A percentile compares a stretch with the other conserved stretches of the same genome.
These are phyloP conservation scores for Spinus pinus DNA, from an alignment of 2,797 vertebrate species.

Conservation along the genomic window DNA sequence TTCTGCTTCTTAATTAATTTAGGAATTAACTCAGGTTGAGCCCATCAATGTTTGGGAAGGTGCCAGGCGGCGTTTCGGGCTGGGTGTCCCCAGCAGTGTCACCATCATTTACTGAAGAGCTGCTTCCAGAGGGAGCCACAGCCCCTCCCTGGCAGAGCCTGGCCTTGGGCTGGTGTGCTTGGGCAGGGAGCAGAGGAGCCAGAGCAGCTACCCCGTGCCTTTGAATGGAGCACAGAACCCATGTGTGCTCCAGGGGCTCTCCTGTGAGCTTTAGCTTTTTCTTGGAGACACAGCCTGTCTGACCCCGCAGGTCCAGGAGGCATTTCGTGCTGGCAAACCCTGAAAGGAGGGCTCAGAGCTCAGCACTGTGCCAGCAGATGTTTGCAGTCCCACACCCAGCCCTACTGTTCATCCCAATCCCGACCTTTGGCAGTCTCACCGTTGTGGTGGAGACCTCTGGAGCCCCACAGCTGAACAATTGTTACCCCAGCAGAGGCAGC, in stretches of 20 bases:
- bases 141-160: background rate
- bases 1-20: constrained; percentile 37
- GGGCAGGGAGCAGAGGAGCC: background rate
- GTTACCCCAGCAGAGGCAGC: background rate
- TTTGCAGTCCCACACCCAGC: background rate
- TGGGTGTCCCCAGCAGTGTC: background rate
- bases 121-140: background rate
- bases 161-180: rapidly evolving
- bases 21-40: constrained; percentile 28
- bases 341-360: background rate
- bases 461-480: background rate
- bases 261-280: background rate
- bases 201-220: background rate
- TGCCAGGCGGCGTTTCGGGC: background rate
- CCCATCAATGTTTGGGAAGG: background rate
- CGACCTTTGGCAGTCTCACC: background rate
- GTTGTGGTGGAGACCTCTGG: background rate
- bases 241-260: rapidly evolving
- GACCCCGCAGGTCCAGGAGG: background rate
- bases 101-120: background rate
- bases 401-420: background rate
- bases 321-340: background rate
- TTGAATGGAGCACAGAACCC: background rate
- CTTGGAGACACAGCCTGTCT: background rate
- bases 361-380: constrained; percentile 17